A percentile compares a stretch with the other conserved stretches of the same genome.
Conservation (phyloP, 2,888 invertebrate genomes). For the Anthrax anthrax region DNA sequence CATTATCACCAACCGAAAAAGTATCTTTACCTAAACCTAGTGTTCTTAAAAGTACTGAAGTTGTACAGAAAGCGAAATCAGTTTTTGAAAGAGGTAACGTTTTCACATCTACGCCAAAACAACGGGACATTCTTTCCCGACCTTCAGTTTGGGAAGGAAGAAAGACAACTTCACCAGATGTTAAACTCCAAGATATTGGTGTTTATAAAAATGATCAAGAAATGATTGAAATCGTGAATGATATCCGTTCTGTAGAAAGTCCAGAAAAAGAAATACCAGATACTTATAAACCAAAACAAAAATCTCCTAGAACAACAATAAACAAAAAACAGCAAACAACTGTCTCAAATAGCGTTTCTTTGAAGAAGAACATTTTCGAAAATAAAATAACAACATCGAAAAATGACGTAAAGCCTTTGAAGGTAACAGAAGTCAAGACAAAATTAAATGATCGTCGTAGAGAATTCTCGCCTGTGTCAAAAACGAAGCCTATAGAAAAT, state of each 20-base stretch:
- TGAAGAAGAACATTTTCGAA: slow-evolving; percentile 14
- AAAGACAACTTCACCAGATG: slow-evolving; percentile 14
- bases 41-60: slow-evolving; percentile 43
- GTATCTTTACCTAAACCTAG: slow-evolving; percentile 2
- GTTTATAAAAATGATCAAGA: slow-evolving; percentile 24
- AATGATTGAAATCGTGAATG: not conserved
- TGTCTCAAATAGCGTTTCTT: slow-evolving; percentile 26
- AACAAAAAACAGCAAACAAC: too few relatives aligned
- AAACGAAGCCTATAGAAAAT: not conserved
- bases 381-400: slow-evolving; percentile 4
- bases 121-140: slow-evolving; percentile 37
- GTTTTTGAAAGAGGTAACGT: slow-evolving; percentile 42
- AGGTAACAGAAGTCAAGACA: not conserved
- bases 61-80: slow-evolving; percentile 55
- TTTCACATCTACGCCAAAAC: slow-evolving; percentile 20
- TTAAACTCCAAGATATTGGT: slow-evolving; percentile 38
- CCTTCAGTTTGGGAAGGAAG: slow-evolving; percentile 37
- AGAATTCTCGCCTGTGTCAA: not conserved
- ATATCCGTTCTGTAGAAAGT: not conserved
- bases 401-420: slow-evolving; percentile 1
- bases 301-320: not conserved
- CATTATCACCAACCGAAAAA: not conserved
- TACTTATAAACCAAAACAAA: too few relatives aligned
- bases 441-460: not conserved
- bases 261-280: not conserved